phyloP scores from a whole-genome alignment of 2,888 invertebrate genomes.

The Globia sparganii region DNA sequence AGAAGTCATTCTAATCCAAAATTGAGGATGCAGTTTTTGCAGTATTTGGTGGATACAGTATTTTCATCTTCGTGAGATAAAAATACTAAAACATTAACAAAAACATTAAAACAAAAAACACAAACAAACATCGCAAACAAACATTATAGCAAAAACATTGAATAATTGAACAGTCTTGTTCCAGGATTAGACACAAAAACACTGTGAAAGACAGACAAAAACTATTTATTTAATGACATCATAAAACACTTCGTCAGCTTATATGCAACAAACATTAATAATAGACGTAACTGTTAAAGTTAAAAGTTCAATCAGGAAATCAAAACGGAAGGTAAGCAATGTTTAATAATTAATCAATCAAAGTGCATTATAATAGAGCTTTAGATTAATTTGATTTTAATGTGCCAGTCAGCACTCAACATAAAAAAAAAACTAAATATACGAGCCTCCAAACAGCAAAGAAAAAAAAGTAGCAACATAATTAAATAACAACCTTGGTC shows the following conservation, averaged over 20 bases:
- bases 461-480: constrained; percentile 42
- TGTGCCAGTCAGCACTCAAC: constrained; percentile 27
- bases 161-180: neutral
- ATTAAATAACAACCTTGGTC: constrained; percentile 58
- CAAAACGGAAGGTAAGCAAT: constrained; percentile 22
- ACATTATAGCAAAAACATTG: neutral
- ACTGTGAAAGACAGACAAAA: too few species aligned
- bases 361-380: constrained; percentile 27
- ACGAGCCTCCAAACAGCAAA: constrained; percentile 17
- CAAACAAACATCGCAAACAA: too few species aligned
- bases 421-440: constrained; percentile 18
- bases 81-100: too few species aligned
- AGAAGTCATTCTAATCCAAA: neutral
- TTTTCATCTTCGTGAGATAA: too few species aligned
- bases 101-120: too few species aligned
- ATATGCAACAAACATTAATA: neutral
- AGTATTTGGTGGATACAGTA: neutral
- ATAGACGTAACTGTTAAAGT: neutral
- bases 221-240: neutral
- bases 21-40: neutral
- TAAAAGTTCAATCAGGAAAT: constrained; percentile 44
- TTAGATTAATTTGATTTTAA: constrained; percentile 49
- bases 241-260: neutral
- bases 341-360: constrained; percentile 48
- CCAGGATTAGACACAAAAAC: neutral